Base-by-base conservation (phyloP, 1,140 invertebrate genomes). In the Heliconius eleuchia region DNA sequence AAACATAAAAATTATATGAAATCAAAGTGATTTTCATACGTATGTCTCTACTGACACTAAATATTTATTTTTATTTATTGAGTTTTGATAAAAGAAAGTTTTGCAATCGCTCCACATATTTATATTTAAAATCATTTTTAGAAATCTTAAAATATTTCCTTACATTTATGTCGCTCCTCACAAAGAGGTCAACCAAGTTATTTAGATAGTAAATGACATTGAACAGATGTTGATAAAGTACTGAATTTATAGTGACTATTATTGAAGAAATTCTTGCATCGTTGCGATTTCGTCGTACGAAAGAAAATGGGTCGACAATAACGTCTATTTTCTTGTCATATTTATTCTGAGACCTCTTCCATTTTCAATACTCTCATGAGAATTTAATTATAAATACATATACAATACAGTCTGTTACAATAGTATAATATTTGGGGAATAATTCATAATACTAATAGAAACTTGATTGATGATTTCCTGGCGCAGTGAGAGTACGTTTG, bases 161-260 rank as follows among this genome's bases (percentile, higher is more conserved):
- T 16, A 16, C 4, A 46, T 46, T 46, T 46, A 46, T 16, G 13
- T 46, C 13, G 42, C 42, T 46, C 3, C 13, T 46, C 13, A 46
- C 13, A 46, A 16, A 46, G 30, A 71, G 30, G 70, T 71, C 70
- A 71, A 71, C 34, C 27, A 30, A 76, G 60, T 39, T 70, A 70
- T 76, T 78, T 78, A 73, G 52, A n/a, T 55, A 46, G 73, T 55
- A 78, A 79, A 71, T 71, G 57, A 79, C 73, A 42, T 79, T 60
- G 30, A 60, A 39, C 60, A 71, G 73, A 52, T 34, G 19, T 60
- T 71, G 78, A 75, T 79, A 75, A 75, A 74, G 73, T 27, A 74
- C 60, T 52, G 46, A 79, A 79, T 79, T 79, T 79, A 79, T 79
- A 70, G 60, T 52, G 78, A 79, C 73, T 79, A 79, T 79, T 79